Evolutionary conservation across 1,140 invertebrate species (phyloP).

Genomic region (Drosophila bocki): DNA sequence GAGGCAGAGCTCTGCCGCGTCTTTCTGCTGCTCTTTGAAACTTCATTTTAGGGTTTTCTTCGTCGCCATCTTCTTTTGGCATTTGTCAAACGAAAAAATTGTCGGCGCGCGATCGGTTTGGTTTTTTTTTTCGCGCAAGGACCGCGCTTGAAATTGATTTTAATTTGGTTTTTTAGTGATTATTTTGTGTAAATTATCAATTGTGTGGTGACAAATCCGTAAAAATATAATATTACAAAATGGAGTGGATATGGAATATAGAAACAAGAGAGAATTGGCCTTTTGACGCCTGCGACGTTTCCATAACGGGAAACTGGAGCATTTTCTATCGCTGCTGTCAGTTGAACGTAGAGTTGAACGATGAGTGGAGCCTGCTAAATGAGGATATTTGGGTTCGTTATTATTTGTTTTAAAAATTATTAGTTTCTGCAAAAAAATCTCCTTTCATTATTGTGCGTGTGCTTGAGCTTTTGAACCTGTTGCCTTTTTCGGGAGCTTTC

Average conservation of each 20-base stretch:
- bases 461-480: conserved; percentile 26
- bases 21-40: background rate
- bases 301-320: conserved; percentile 46
- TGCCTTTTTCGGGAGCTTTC: conserved; percentile 21
- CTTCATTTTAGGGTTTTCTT: conserved; percentile 1
- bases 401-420: conserved; percentile 1
- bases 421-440: background rate
- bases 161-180: conserved; percentile 2
- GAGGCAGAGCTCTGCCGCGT: too few relatives aligned
- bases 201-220: too few relatives aligned
- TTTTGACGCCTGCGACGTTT: background rate
- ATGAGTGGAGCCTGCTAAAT: conserved; percentile 49
- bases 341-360: conserved; percentile 56
- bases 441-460: background rate
- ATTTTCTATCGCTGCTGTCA: conserved; percentile 49
- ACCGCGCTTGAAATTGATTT: background rate
- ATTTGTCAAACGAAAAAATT: background rate
- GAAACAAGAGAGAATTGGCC: conserved; percentile 44
- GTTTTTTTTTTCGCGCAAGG: background rate
- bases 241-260: conserved; percentile 40
- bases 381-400: conserved; percentile 68
- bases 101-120: background rate
- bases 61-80: background rate
- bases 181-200: background rate
- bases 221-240: too few relatives aligned